Evolutionary conservation across 2,888 invertebrate species (phyloP).

Genomic region (Tuta absoluta): DNA sequence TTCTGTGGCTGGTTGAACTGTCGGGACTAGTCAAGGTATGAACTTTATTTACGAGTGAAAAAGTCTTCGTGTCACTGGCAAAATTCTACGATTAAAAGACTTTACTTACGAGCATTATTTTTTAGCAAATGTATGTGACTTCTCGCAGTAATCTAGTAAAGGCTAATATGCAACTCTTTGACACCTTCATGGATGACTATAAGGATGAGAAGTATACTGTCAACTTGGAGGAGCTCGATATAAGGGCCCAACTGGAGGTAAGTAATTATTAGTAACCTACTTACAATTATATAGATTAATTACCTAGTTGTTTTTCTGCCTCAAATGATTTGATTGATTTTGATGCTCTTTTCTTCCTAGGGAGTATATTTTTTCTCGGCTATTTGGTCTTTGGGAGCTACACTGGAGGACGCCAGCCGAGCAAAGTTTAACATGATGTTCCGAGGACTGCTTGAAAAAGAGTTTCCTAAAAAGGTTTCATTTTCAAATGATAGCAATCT

Average conservation of each 20-base stretch:
- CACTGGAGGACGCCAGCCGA: conserved; percentile 86
- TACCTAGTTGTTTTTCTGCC: too few species aligned
- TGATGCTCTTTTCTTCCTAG: conserved; percentile 57
- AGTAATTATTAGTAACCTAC: too few species aligned
- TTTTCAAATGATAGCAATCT: neutral
- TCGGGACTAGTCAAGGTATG: conserved; percentile 86
- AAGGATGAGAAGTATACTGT: conserved; percentile 88
- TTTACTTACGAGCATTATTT: neutral
- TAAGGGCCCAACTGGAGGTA: conserved; percentile 90
- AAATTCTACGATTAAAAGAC: too few species aligned
- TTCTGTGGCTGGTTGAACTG: conserved; percentile 86
- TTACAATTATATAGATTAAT: conserved; percentile 20
- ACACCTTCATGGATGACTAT: conserved; percentile 94
- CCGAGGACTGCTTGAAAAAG: conserved; percentile 90
- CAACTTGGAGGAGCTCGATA: conserved; percentile 87
- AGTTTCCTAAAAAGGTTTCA: conserved; percentile 84
- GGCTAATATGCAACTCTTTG: conserved; percentile 92
- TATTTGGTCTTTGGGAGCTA: conserved; percentile 95
- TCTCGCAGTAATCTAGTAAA: conserved; percentile 91
- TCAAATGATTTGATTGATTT: too few species aligned
- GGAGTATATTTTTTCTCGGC: conserved; percentile 96
- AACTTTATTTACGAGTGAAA: neutral
- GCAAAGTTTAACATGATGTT: conserved; percentile 89
- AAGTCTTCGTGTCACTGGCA: too few species aligned
- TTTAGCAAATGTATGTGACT: conserved; percentile 91